A percentile compares a stretch with the other conserved stretches of the same genome.
Conservation (phyloP, 2,888 invertebrate species). For the Molorchus minor region DNA sequence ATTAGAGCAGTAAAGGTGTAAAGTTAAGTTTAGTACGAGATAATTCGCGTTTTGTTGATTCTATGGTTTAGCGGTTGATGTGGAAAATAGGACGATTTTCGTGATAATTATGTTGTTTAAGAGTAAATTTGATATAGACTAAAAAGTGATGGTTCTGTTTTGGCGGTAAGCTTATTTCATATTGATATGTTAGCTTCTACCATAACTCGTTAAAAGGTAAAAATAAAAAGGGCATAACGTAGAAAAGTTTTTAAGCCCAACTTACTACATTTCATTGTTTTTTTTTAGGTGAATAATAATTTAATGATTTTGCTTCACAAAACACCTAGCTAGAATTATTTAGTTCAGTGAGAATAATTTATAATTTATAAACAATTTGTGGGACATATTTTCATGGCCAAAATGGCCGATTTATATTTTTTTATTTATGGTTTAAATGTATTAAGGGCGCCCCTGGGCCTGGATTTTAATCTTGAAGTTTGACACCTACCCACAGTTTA, state of each 20-base stretch:
- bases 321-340: neutral
- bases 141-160: neutral
- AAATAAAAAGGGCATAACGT: neutral
- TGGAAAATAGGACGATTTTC: neutral
- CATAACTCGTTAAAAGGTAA: neutral
- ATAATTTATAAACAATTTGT: too few species aligned
- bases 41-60: slow-evolving; percentile 3
- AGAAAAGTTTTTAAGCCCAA: neutral
- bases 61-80: slow-evolving; percentile 7
- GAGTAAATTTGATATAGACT: neutral
- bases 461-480: too few species aligned
- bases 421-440: too few species aligned
- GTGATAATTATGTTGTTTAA: slow-evolving; percentile 5
- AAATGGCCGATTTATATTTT: too few species aligned
- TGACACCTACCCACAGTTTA: too few species aligned
- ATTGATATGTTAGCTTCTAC: too few species aligned
- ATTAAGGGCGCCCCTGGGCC: too few species aligned
- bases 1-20: neutral
- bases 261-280: too few species aligned
- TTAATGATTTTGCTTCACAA: too few species aligned
- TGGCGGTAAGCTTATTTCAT: neutral
- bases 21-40: neutral
- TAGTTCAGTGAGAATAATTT: neutral
- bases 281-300: too few species aligned
- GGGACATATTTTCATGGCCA: too few species aligned